Conservation (phyloP, 2,888 invertebrate genomes). For the Drosophila limbata region DNA sequence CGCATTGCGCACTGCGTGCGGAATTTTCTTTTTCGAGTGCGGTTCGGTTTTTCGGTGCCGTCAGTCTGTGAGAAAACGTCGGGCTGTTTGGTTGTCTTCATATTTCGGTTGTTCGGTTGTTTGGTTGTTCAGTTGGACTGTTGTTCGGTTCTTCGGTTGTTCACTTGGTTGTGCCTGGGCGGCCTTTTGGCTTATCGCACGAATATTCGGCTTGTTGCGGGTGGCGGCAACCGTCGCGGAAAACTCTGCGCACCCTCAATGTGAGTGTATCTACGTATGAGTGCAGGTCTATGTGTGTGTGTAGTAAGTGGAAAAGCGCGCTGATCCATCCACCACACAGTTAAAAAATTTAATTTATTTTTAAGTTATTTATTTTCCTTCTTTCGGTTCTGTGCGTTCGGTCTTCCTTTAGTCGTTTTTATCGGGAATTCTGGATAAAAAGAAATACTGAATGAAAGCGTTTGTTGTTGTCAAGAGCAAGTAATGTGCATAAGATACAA, state of each 20-base stretch:
- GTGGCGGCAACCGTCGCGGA: constrained; percentile 62
- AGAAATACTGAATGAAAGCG: constrained; percentile 63
- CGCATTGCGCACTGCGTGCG: constrained; percentile 72
- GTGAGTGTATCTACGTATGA: constrained; percentile 38
- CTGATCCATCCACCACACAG: constrained; percentile 54
- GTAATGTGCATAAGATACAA: constrained; percentile 23
- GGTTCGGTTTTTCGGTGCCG: constrained; percentile 57
- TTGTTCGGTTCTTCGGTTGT: constrained; percentile 8
- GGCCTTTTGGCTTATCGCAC: constrained; percentile 62
- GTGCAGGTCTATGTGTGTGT: constrained; percentile 12
- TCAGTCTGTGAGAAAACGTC: constrained; percentile 84
- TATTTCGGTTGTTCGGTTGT: constrained; percentile 26
- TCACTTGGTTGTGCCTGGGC: constrained; percentile 30
- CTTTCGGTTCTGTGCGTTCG: constrained; percentile 44
- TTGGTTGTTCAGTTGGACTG: constrained; percentile 10
- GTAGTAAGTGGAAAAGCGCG: constrained; percentile 63
- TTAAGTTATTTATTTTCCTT: constrained; percentile 68
- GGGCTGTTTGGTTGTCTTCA: constrained; percentile 68
- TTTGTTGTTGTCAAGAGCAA: constrained; percentile 55
- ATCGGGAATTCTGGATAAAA: constrained; percentile 70
- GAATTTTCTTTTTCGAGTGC: constrained; percentile 74
- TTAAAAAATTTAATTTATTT: constrained; percentile 75
- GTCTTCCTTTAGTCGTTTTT: constrained; percentile 54
- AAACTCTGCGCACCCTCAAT: constrained; percentile 68
- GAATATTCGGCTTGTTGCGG: constrained; percentile 60